Percentiles rank a stretch among this genome's conserved stretches.
Evolutionary conservation across 2,797 vertebrate genomes (phyloP).

Genomic region (Syncerus caffer): DNA sequence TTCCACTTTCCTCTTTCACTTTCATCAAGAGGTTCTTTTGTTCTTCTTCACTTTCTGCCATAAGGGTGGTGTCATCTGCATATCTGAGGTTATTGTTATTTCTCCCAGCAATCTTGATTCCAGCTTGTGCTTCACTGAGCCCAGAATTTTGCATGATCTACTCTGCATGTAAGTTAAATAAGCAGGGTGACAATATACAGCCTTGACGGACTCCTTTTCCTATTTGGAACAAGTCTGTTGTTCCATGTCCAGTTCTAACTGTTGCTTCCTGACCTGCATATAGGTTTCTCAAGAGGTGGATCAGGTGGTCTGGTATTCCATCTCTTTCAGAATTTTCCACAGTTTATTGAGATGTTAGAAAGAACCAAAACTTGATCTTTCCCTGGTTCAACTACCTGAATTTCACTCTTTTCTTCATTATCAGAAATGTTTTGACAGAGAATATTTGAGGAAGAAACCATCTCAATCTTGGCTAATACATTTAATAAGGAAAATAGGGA

Average conservation of each 20-base stretch:
- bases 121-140: neutral
- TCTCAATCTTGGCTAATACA: neutral
- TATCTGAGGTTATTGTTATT: neutral
- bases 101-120: neutral
- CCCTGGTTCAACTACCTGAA: neutral
- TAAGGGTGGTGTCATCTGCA: too few relatives aligned
- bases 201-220: accelerated
- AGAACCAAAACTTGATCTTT: neutral
- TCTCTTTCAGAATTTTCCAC: neutral
- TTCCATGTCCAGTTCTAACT: neutral
- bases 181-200: neutral
- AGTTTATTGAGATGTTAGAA: neutral
- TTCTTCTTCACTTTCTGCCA: neutral
- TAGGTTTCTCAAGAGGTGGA: neutral
- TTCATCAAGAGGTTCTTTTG: too few relatives aligned
- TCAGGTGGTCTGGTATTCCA: neutral
- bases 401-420: neutral
- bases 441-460: neutral
- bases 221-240: neutral
- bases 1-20: too few relatives aligned
- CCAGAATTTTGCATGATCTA: neutral
- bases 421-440: neutral
- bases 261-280: neutral
- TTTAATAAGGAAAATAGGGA: neutral
- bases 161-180: accelerated